Base-by-base conservation (phyloP, 2,797 vertebrate species). In the Sebastiscus albofasciatus region DNA sequence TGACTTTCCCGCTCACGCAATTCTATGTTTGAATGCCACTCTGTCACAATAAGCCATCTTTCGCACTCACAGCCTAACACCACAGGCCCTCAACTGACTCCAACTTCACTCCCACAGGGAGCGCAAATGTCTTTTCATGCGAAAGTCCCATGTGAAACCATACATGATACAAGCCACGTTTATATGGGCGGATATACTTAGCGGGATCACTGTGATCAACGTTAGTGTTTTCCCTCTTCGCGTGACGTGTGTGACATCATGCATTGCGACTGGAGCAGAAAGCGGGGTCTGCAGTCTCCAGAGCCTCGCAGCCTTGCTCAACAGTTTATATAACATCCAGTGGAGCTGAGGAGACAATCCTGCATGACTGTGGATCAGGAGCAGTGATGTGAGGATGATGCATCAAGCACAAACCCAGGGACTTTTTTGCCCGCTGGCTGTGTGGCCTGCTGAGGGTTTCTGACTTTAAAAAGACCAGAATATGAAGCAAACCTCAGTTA, bases 351-450 rank as follows among this genome's bases (percentile, higher is more conserved):
- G 61, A 83, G 77, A 39, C 29, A 72, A 58, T 83, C 68, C 81
- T 62, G 69, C 33, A 8, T 4, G 72, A 55, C 72, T 65, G 72
- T 24, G 72, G 80, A 72, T 81, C 59, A n/a, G 74, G 72, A 69
- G 87, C 90, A 74, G 77, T 72, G 83, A 91, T 84, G 84, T 85
- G 86, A 82, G 77, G 58, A 75, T 82, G 83, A 90, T 86, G 64
- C 70, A 68, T 24, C 74, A 70, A 66, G 60, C 78, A 42, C 46
- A 46, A 82, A 82, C 46, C 42, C 36, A 0, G 16, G 2, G 58
- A 83, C 55, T 56, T 79, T 20, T 73, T 67, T 1, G 12, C 66
- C 80, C 65, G 2, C 77, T 22, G 82, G 87, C 90, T 74, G 69
- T 8, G 56, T 54, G 54, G 58, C 67, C 78, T 24, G 61, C 56